Percentiles rank a stretch among this genome's conserved stretches.
These are phyloP conservation scores for Cyanistes caeruleus DNA, from an alignment of 2,113 vertebrate genomes.

Conservation along the genomic window DNA sequence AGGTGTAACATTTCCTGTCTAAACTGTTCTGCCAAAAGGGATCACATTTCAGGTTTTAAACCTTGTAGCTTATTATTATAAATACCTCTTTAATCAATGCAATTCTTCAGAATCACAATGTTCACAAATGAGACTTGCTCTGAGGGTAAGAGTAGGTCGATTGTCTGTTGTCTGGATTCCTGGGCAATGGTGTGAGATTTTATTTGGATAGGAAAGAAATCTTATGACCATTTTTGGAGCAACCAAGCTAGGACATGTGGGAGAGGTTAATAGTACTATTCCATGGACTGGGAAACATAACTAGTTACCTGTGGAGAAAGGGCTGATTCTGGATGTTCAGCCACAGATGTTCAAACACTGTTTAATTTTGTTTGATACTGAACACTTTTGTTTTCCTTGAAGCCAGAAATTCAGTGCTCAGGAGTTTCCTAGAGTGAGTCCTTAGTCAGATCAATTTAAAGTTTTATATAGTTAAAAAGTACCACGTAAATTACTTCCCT, in stretches of 20 bases:
- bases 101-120: not conserved
- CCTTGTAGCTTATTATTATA: not conserved
- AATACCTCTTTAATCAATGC: not conserved
- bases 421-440: not conserved
- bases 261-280: not conserved
- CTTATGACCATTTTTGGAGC: not conserved
- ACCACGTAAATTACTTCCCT: not conserved
- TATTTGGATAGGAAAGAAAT: not conserved
- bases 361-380: not conserved
- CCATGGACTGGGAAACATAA: not conserved
- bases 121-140: not conserved
- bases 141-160: not conserved
- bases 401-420: not conserved
- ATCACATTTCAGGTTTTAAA: constrained; percentile 2
- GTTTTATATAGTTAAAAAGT: not conserved
- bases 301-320: not conserved
- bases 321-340: not conserved
- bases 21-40: not conserved
- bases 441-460: not conserved
- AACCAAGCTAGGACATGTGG: not conserved
- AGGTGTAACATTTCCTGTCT: not conserved
- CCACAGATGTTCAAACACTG: not conserved
- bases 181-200: not conserved
- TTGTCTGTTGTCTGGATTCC: not conserved
- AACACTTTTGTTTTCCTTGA: not conserved